Evolutionary conservation across 2,888 invertebrate species (phyloP), one percentile per base, ranked within the genome.

Genomic region (Prostheceraeus crozeri): DNA sequence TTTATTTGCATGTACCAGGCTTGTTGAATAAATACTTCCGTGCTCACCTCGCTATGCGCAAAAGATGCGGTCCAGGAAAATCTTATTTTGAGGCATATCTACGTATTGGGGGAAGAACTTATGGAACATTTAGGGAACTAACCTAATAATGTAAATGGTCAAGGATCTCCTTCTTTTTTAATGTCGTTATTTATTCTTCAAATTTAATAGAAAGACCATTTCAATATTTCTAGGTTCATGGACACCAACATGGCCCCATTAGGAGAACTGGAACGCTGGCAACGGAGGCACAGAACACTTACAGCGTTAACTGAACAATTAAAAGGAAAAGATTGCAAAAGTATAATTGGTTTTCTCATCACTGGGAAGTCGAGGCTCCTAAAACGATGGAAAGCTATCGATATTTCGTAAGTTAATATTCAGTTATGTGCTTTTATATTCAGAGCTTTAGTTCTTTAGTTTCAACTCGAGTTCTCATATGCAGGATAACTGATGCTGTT

Each of bases 401-500:
- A 76, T 67, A 70, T 71, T 48, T 68, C 71, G 76, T 75, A 67
- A 66, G 66, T 33, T n/a, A n/a, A n/a, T n/a, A n/a, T n/a, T n/a
- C n/a, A n/a, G n/a, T n/a, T n/a, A n/a, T n/a, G n/a, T n/a, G n/a
- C n/a, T n/a, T n/a, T n/a, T n/a, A n/a, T 8, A n/a, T 56, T 56
- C 4, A 51, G 2, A 16, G 1, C n/a, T n/a, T n/a, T n/a, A n/a
- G n/a, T n/a, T 57, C 1, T 28, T n/a, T 57, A 8, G 16, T 8
- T 48, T 48, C 3, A 23, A 48, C 3, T 48, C 3, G n/a, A n/a
- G n/a, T n/a, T n/a, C n/a, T n/a, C 25, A n/a, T 16, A 6, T 53
- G 3, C 65, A 76, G 75, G 23, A 73, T 76, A 48, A 74, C 76
- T n/a, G 76, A 76, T 66, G 72, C 71, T 4, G 69, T 74, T 69